Percentiles rank a stretch among this genome's conserved stretches.
Conservation (phyloP, 2,797 vertebrate genomes). For the Mionectes olivaceus region DNA sequence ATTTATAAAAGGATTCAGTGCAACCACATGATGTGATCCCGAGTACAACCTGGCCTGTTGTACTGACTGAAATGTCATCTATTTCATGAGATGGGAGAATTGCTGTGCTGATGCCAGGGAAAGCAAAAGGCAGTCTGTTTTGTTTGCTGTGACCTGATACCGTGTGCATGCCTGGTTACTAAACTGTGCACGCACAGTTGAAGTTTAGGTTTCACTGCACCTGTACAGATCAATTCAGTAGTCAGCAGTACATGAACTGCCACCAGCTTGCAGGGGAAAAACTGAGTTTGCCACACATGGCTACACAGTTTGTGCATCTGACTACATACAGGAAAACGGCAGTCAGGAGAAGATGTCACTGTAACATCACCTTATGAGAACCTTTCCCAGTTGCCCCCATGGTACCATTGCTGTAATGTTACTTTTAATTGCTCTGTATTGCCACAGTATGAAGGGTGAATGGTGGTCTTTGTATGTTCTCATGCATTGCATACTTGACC, state of each 20-base stretch:
- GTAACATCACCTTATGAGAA: background rate
- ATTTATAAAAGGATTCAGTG: constrained; percentile 21
- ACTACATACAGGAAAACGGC: background rate
- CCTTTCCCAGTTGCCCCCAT: background rate
- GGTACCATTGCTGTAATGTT: background rate
- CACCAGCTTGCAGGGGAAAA: background rate
- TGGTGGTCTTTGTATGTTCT: background rate
- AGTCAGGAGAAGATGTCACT: background rate
- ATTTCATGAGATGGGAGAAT: background rate
- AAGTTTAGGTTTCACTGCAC: background rate
- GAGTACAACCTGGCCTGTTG: background rate
- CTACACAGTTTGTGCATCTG: background rate
- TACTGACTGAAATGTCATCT: constrained; percentile 1
- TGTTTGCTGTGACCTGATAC: background rate
- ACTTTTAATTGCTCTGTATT: background rate
- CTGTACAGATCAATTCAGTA: background rate
- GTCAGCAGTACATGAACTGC: background rate
- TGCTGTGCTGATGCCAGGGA: background rate
- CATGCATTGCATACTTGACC: background rate
- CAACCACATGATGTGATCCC: background rate
- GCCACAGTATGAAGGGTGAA: background rate
- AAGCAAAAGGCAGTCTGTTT: background rate
- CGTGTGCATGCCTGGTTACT: background rate
- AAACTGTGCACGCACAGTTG: background rate
- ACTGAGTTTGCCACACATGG: background rate